Evolutionary conservation across 2,888 invertebrate genomes (phyloP), one percentile per base, ranked within the genome.

Genomic region (Adineta ricciae): DNA sequence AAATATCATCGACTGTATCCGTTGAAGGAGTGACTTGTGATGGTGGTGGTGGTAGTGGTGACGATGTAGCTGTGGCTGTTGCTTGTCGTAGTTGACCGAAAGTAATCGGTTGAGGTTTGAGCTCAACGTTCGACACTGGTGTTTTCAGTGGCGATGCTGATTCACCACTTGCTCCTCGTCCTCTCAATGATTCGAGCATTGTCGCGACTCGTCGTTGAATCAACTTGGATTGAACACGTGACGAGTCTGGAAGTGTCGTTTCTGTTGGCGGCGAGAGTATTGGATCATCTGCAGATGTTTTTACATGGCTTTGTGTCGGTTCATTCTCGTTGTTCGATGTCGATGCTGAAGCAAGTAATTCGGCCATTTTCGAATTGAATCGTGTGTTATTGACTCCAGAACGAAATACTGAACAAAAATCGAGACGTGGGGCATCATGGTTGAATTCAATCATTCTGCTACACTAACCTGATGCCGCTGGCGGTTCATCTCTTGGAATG

Each of bases 311-410:
- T 41, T 2, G 8, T 11, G 41, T 78, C 38, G 7, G 2, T 24
- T 78, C 41, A 78, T 78, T 78, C 11, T 24, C 41, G 41, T 41
- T 78, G 8, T 78, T 78, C 11, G 38, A 24, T n/a, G 2, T 24
- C 0, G 38, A 8, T 41, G 73, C 38, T 27, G 73, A 78, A 41
- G 78, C 78, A 24, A 78, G 41, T 41, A 78, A 41, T 78, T 78
- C 78, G 41, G 41, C 78, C 78, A 78, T 78, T 78, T n/a, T 78
- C 24, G 78, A 41, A 78, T 78, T 78, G 24, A 78, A 78, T 78
- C 78, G 41, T 41, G 24, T 78, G 1, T 7, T 11, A 78, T 41
- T 78, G 9, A n/a, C 3, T n/a, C 78, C 78, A 21, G 41, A 78
- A 21, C 41, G 38, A 41, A 78, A 8, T 3, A 24, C 78, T 78